phyloP scores from a whole-genome alignment of 2,797 vertebrate genomes.

The Myiothlypis chrysogaster region DNA sequence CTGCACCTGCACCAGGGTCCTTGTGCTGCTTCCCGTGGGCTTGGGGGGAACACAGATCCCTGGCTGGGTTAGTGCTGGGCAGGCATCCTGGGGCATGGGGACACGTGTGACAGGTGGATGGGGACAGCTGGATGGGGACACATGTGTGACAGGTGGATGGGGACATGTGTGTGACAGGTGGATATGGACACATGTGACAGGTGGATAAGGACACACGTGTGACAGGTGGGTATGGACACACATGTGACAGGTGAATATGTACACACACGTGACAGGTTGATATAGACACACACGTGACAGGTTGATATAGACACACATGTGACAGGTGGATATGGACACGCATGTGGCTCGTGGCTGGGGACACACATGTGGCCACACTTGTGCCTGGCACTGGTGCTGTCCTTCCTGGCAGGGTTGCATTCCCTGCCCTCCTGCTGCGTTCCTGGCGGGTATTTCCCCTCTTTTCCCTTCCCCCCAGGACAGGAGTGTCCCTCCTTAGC shows the following conservation, averaged over 20 bases:
- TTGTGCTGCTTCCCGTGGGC: background rate
- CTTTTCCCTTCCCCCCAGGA: background rate
- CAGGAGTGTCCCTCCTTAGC: background rate
- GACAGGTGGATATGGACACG: rapidly evolving
- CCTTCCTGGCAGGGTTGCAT: rapidly evolving
- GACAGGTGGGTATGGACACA: background rate
- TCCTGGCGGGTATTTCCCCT: background rate
- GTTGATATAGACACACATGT: no score
- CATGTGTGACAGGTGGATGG: rapidly evolving
- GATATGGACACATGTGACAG: no score
- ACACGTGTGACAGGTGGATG: rapidly evolving
- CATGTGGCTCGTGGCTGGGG: rapidly evolving
- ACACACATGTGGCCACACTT: rapidly evolving
- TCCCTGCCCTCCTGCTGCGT: background rate
- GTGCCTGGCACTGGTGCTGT: background rate
- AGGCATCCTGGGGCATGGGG: no score
- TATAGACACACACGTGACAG: rapidly evolving
- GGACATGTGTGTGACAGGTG: no score
- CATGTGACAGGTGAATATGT: rapidly evolving
- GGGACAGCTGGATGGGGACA: background rate
- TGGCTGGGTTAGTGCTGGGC: no score
- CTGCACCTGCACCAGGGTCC: rapidly evolving
- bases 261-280: rapidly evolving
- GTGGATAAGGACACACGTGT: rapidly evolving
- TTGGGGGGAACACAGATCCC: background rate